Base-by-base conservation (phyloP, 2,797 vertebrate species). In the Gadopsis bispinosus region DNA sequence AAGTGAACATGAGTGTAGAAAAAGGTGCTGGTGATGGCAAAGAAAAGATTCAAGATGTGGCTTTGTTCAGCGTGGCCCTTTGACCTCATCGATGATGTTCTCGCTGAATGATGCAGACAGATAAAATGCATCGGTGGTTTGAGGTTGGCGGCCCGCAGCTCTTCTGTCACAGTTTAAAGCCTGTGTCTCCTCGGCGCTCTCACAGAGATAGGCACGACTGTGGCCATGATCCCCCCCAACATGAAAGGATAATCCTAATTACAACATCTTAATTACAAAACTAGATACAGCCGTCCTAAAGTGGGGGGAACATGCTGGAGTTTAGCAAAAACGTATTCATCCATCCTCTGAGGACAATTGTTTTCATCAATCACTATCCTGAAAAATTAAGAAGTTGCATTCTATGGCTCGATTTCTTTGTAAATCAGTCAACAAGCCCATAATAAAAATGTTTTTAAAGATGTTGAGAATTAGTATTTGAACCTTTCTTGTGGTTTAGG, bases 201-300 rank as follows among this genome's bases (percentile, higher is more conserved):
- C 83, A 85, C 53, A 81, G 35, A 73, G 65, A 80, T 41, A 81
- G 56, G 58, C 72, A 68, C 70, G 80, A 77, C 67, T 89, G 85
- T 69, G 87, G 85, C 85, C 62, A 54, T 56, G 80, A 17, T 39
- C 75, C n/a, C 73, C 62, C 62, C 47, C 53, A 72, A 86, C 83
- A 91, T 91, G 64, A 93, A 92, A 91, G 79, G 73, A 90, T 88
- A 77, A 66, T 79, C 51, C 80, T 87, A 90, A 94, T 95, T 93
- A 91, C 93, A 91, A 89, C 65, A 45, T 84, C 61, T 75, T 88
- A 82, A 91, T 91, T 91, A 70, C 60, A 82, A 87, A 92, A 89
- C 53, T 54, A 75, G 76, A 84, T 48, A 62, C 79, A 88, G 81
- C 69, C 65, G 0, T 64, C 17, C 41, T 45, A 43, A 73, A 77